A percentile compares a stretch with the other conserved stretches of the same genome.
These are phyloP conservation scores for Perccottus glenii DNA, from an alignment of 2,113 vertebrate species.

Conservation along the genomic window DNA sequence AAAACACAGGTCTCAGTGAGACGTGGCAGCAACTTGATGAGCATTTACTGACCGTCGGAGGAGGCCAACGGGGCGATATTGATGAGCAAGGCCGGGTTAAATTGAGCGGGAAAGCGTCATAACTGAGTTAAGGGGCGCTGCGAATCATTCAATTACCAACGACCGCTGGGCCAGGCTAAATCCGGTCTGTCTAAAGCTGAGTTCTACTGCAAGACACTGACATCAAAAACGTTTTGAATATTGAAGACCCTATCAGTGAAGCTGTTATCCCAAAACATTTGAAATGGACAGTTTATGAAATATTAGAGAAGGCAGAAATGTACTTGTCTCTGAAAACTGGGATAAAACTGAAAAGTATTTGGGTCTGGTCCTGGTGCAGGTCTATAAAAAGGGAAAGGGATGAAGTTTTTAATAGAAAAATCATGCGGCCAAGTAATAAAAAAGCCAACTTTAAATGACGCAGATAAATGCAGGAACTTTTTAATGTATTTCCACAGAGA, in stretches of 20 bases:
- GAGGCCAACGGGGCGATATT: slow-evolving; percentile 68
- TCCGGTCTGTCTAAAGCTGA: slow-evolving; percentile 45
- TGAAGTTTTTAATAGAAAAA: slow-evolving; percentile 5
- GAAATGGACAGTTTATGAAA: too few relatives aligned
- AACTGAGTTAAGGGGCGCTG: slow-evolving; percentile 73
- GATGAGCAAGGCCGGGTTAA: slow-evolving; percentile 71
- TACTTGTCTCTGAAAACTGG: not conserved
- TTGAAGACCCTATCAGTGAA: not conserved
- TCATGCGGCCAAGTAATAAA: not conserved
- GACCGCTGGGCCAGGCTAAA: slow-evolving; percentile 65
- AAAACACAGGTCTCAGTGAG: slow-evolving; percentile 29
- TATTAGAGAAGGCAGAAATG: too few relatives aligned
- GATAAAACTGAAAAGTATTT: not conserved
- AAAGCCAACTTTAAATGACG: not conserved
- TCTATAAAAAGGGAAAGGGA: not conserved
- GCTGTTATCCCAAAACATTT: too few relatives aligned
- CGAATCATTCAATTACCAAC: slow-evolving; percentile 76
- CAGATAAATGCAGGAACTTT: slow-evolving; percentile 1
- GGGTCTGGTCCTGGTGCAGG: not conserved
- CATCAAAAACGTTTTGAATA: not conserved
- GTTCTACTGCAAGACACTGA: slow-evolving; percentile 21
- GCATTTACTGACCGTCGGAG: slow-evolving; percentile 39
- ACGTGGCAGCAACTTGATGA: slow-evolving; percentile 49
- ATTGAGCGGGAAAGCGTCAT: slow-evolving; percentile 76
- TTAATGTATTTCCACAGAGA: slow-evolving; percentile 5